phyloP scores from a whole-genome alignment of 2,888 invertebrate species.

The Spodoptera exigua region DNA sequence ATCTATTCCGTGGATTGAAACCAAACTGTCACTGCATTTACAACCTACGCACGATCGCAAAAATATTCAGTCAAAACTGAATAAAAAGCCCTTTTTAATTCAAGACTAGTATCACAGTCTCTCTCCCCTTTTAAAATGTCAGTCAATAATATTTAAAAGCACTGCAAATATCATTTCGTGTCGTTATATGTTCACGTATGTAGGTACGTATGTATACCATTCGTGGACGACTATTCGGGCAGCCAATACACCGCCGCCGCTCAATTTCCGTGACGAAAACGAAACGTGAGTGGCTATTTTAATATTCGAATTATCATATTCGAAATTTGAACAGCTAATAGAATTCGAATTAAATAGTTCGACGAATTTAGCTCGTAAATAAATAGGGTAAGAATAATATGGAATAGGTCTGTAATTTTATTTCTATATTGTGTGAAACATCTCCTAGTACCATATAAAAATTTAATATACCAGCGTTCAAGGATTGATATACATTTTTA shows the following conservation, averaged over 20 bases:
- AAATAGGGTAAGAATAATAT: not conserved
- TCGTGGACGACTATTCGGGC: slow-evolving; percentile 19
- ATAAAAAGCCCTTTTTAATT: not conserved
- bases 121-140: slow-evolving; percentile 22
- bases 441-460: too few species aligned
- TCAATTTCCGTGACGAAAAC: slow-evolving; percentile 68
- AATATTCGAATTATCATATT: slow-evolving; percentile 20
- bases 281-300: slow-evolving; percentile 47
- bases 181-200: slow-evolving; percentile 21
- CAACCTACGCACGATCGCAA: too few species aligned
- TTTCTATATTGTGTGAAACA: too few species aligned
- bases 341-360: slow-evolving; percentile 3
- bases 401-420: not conserved
- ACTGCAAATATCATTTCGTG: slow-evolving; percentile 33
- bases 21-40: too few species aligned
- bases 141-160: slow-evolving; percentile 48
- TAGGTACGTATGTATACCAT: not conserved
- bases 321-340: slow-evolving; percentile 9
- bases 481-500: too few species aligned
- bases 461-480: too few species aligned
- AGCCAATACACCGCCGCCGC: slow-evolving; percentile 51
- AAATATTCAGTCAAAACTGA: too few species aligned
- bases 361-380: not conserved
- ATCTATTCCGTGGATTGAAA: too few species aligned
- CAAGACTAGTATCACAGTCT: slow-evolving; percentile 4